Evolutionary conservation across 2,113 vertebrate genomes (phyloP).

Genomic region (Malaclemys terrapin): DNA sequence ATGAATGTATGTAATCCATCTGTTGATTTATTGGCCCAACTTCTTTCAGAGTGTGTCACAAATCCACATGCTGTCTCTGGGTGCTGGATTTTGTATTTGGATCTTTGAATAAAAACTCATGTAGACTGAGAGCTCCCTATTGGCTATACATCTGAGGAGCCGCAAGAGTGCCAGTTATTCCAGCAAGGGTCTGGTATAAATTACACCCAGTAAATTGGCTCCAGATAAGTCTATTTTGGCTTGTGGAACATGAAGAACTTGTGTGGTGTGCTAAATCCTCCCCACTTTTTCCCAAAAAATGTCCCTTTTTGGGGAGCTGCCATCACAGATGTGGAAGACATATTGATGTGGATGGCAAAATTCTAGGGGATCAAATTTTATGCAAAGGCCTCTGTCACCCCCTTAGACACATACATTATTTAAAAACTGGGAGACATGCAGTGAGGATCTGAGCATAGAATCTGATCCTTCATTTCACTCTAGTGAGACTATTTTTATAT

Average conservation of each 20-base stretch:
- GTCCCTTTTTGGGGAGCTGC: slow-evolving; percentile 3
- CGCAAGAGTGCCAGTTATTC: slow-evolving; percentile 64
- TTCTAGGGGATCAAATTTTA: neutral
- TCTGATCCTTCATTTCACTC: neutral
- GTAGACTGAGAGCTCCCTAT: slow-evolving; percentile 49
- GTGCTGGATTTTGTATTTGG: slow-evolving; percentile 41
- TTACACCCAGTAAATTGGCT: slow-evolving; percentile 77
- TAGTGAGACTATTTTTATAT: slow-evolving; percentile 1
- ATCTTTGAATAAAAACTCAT: slow-evolving; percentile 6
- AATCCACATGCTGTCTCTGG: slow-evolving; percentile 48
- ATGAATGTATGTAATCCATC: slow-evolving; percentile 18
- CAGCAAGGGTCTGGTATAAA: slow-evolving; percentile 75
- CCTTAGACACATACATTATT: neutral
- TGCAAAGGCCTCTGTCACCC: neutral
- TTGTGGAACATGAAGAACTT: slow-evolving; percentile 68
- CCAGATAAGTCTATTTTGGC: slow-evolving; percentile 77
- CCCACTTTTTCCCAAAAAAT: neutral
- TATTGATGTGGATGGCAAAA: neutral
- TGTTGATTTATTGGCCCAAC: slow-evolving; percentile 40
- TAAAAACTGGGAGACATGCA: neutral
- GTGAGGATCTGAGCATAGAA: neutral
- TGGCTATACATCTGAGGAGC: slow-evolving; percentile 77
- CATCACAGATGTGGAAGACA: neutral
- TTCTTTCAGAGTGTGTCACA: slow-evolving; percentile 43
- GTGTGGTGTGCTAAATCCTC: slow-evolving; percentile 45